Evolutionary conservation across 1,140 invertebrate species (phyloP).

Genomic region (Anastrepha obliqua): DNA sequence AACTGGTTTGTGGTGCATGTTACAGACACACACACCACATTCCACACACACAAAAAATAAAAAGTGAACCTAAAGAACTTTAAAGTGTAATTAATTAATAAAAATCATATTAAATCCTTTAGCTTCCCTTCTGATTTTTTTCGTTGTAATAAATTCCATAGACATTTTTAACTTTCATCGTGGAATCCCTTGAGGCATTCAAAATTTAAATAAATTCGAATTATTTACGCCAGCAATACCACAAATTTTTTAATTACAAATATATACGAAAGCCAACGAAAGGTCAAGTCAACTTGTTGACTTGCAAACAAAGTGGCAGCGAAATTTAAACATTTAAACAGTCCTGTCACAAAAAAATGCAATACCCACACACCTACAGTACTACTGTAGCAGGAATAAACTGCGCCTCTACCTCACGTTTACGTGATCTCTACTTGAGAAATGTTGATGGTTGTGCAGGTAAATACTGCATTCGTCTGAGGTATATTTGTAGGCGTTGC

Average conservation of each 20-base stretch:
- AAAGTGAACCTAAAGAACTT: too few relatives aligned
- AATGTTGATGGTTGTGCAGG: not conserved
- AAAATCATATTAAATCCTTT: too few relatives aligned
- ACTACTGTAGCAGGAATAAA: too few relatives aligned
- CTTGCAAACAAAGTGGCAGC: conserved; percentile 10
- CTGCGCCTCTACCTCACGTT: not conserved
- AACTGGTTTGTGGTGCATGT: too few relatives aligned
- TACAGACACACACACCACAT: too few relatives aligned
- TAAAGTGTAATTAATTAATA: too few relatives aligned
- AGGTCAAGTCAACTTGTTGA: conserved; percentile 4
- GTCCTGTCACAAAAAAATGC: too few relatives aligned
- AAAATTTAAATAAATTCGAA: not conserved
- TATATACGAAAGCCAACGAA: not conserved
- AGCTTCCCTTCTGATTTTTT: too few relatives aligned
- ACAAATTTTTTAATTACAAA: conserved; percentile 2
- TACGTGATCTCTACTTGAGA: not conserved
- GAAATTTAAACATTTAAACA: not conserved
- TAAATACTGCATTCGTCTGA: not conserved
- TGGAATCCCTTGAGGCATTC: not conserved
- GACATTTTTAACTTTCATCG: too few relatives aligned
- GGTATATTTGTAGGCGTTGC: conserved; percentile 21
- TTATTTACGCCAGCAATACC: not conserved
- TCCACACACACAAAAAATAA: too few relatives aligned
- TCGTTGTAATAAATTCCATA: too few relatives aligned
- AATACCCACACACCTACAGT: too few relatives aligned